These are phyloP conservation scores for Cydia fagiglandana DNA, from an alignment of 1,140 invertebrate genomes.

Conservation along the genomic window DNA sequence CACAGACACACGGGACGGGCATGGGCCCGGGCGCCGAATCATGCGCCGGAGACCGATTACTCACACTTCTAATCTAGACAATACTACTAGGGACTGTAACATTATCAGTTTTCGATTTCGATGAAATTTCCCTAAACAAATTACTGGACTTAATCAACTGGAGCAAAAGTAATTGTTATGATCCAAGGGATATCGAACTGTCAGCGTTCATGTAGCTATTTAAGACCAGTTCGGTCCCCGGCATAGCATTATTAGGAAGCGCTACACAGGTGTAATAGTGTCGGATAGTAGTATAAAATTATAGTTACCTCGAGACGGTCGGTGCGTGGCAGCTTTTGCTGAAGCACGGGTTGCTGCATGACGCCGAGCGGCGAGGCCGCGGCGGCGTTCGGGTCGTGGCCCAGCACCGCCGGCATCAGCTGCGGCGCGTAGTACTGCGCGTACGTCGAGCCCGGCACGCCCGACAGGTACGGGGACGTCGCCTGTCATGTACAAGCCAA, in stretches of 20 bases:
- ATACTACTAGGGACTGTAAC: not conserved
- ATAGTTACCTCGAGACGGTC: constrained; percentile 95
- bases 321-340: constrained; percentile 95
- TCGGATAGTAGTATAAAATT: constrained; percentile 34
- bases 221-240: constrained; percentile 53
- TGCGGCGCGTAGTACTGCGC: constrained; percentile 93
- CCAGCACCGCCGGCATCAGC: constrained; percentile 90
- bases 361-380: constrained; percentile 83
- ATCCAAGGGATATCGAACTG: not conserved
- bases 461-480: constrained; percentile 93
- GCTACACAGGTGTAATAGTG: constrained; percentile 48
- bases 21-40: constrained; percentile 50
- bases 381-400: constrained; percentile 90
- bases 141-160: not conserved
- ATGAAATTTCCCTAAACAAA: not conserved
- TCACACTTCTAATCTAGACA: constrained; percentile 8
- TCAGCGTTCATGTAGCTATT: not conserved
- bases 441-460: constrained; percentile 92
- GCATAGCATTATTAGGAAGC: constrained; percentile 63
- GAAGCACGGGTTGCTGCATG: constrained; percentile 89
- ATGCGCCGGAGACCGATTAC: constrained; percentile 56
- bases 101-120: not conserved
- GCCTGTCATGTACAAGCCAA: constrained; percentile 81
- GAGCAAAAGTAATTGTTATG: not conserved
- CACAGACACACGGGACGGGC: constrained; percentile 61